These are phyloP conservation scores for Lagopus leucura DNA, from an alignment of 2,113 vertebrate genomes.

Conservation along the genomic window DNA sequence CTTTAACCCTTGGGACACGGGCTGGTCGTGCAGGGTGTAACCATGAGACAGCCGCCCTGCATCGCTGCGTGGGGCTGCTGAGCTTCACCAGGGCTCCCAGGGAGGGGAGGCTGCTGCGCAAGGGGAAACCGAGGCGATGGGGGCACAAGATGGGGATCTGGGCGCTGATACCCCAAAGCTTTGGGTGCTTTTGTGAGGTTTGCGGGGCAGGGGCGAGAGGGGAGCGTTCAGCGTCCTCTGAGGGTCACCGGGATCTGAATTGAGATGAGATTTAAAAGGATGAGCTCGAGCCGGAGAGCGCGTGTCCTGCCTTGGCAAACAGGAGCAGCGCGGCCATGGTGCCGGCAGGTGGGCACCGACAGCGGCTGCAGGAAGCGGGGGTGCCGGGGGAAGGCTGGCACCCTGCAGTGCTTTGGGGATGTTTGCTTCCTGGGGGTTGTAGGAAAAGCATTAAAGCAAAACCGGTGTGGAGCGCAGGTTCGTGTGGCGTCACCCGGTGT, in stretches of 20 bases:
- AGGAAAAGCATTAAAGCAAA: neutral
- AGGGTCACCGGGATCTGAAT: neutral
- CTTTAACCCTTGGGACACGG: slow-evolving; percentile 65
- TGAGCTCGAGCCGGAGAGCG: neutral
- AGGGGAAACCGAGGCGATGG: slow-evolving; percentile 30
- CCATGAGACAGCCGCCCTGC: neutral
- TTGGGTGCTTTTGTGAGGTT: neutral
- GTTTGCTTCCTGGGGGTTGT: neutral
- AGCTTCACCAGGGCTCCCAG: neutral
- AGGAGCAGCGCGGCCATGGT: neutral
- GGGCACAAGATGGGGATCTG: fast-evolving
- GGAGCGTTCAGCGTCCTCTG: neutral
- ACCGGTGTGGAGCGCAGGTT: neutral
- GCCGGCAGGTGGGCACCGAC: neutral
- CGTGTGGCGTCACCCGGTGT: neutral
- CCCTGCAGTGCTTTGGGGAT: neutral
- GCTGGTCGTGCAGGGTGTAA: neutral
- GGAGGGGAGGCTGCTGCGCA: neutral
- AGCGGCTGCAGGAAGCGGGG: neutral
- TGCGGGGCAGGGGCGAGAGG: neutral
- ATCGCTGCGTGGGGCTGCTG: fast-evolving
- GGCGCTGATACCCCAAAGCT: neutral
- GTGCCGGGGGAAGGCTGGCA: neutral
- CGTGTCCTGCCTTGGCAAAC: neutral
- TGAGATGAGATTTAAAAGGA: neutral